Evolutionary conservation across 2,888 invertebrate genomes (phyloP), one percentile per base, ranked within the genome.

Genomic region (Amphiduros pacificus): DNA sequence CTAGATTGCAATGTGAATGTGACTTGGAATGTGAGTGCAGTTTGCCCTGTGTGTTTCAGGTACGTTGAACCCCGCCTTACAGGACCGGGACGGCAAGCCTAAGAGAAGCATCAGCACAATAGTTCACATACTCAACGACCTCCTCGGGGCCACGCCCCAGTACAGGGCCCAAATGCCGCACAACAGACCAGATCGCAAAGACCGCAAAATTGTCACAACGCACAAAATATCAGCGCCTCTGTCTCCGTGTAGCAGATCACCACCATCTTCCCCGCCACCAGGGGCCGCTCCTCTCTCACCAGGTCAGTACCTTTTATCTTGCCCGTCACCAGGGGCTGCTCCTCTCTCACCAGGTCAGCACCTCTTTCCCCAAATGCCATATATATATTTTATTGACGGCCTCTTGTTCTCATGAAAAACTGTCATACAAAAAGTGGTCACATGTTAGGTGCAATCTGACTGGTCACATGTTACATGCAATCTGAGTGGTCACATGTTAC

Each of bases 71-170:
- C 95, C 94, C 57, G 92, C 94, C 50, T 86, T 94, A 54, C 95
- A 95, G 84, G 95, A 95, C 83, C 89, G 88, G 74, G 90, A 90
- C 77, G 95, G 95, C 14, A 88, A 93, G 72, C 95, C 95, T 55
- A 92, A 94, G 79, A 88, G 94, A 67, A 94, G 94, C 83, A 94
- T 95, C 75, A 93, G 92, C 62, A 96, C 95, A 51, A 94, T 96
- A 69, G 93, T 95, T 72, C 95, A 96, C 83, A 95, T 96, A 83
- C 85, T 96, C 71, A 95, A 95, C 83, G 96, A 95, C 84, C 87
- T 95, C 74, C 85, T 95, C 66, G 93, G 94, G 82, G 94, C 94
- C 29, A 90, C 92, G 57, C 91, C 84, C 54, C 87, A 87, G 69
- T 87, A 86, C 55, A 26, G 53, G 5, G 57, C 48, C 44, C 52